Evolutionary conservation across 23 tunicate genomes (phyloP), one percentile per base, ranked within the genome.

Genomic region (Trididemnum clinides): DNA sequence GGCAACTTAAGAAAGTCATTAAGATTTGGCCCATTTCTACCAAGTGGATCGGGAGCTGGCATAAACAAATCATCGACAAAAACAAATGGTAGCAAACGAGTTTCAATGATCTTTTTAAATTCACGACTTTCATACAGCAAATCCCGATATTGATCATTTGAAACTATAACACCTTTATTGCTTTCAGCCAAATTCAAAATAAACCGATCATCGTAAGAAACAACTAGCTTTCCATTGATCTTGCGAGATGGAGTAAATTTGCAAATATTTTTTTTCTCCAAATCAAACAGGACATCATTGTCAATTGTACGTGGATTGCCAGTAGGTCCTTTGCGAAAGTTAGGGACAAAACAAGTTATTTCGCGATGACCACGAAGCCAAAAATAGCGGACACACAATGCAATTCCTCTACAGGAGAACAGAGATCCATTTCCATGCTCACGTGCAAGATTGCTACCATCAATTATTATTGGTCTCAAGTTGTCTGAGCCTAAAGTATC

Each of bases 351-450:
- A 77, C 97, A 92, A 25, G 77, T 82, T 22, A 93, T 84, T 20
- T 84, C 76, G 0, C 83, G 58, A 71, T 93, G 98, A 0, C 98
- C 98, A 18, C 87, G 82, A 20, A 77, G 37, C 89, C 88, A 76
- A 75, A 93, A 93, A 73, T 71, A 93, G 1, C 90, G 77, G 26
- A 84, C 92, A 39, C 92, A 88, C 28, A 93, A 73, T 21, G 98
- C 98, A 30, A 93, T 93, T 15, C 98, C 98, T 28, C 98, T 86
- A 72, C 90, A 88, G 6, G 98, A 93, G 72, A 66, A 93, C 5
- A 35, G 59, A 18, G 26, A 18, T 1, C 73, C 54, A 57, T 78
- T 77, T 18, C 95, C 95, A 59, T 90, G 88, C 19, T 82, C 57
- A 84, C 78, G 39, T 21, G 98, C 98, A 0, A 93, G 87, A 37